phyloP scores from a whole-genome alignment of 2,113 vertebrate species.

The Gymnobelideus leadbeateri region DNA sequence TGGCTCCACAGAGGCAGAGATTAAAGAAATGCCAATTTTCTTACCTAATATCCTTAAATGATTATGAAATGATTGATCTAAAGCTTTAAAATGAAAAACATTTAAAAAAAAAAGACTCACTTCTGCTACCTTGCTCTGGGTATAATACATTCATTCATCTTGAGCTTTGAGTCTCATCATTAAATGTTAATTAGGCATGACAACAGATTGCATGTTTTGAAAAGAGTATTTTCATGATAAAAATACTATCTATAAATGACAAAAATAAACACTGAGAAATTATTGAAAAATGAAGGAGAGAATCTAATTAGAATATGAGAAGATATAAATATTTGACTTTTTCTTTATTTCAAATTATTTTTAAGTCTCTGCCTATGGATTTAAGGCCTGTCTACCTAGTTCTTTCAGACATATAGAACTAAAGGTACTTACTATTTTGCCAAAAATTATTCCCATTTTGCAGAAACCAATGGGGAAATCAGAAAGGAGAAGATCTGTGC shows the following conservation, averaged over 20 bases:
- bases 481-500: not conserved
- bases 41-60: not conserved
- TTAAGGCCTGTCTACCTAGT: not conserved
- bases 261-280: not conserved
- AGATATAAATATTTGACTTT: not conserved
- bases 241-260: not conserved
- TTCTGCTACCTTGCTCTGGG: not conserved
- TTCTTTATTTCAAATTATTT: not conserved
- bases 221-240: not conserved
- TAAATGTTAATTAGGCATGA: not conserved
- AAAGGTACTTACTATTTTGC: not conserved
- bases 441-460: not conserved
- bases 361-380: not conserved
- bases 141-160: not conserved
- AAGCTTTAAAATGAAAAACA: not conserved
- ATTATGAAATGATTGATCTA: not conserved
- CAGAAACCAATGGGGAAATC: not conserved
- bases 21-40: not conserved
- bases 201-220: not conserved
- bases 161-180: not conserved
- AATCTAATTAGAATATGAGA: not conserved
- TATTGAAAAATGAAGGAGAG: not conserved
- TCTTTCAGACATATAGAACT: not conserved
- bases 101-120: not conserved
- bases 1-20: not conserved